These are phyloP conservation scores for Strigamia transsilvanica DNA, from an alignment of 2,888 invertebrate species.

Conservation along the genomic window DNA sequence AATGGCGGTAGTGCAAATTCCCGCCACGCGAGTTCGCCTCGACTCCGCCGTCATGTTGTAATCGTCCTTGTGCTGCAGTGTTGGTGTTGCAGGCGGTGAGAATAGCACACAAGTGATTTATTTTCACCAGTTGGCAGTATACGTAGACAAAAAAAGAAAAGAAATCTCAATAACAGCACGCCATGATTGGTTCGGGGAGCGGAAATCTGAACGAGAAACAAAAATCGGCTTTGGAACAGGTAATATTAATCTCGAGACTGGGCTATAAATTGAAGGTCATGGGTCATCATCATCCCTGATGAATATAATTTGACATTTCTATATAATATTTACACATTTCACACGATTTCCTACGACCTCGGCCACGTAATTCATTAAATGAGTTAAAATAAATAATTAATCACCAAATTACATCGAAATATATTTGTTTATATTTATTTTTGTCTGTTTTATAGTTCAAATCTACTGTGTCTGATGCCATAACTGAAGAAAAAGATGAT, in stretches of 20 bases:
- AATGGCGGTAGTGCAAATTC: background rate
- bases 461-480: background rate
- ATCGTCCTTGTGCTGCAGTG: background rate
- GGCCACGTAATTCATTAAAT: too few species aligned
- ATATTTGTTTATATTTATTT: background rate
- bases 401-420: too few species aligned
- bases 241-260: background rate
- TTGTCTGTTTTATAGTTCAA: constrained; percentile 26
- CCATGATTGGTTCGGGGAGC: background rate
- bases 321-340: background rate
- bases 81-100: background rate
- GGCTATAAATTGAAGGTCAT: background rate
- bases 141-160: too few species aligned
- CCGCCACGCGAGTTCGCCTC: background rate
- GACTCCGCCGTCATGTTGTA: background rate
- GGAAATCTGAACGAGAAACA: constrained; percentile 16
- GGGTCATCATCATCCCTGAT: background rate
- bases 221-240: constrained; percentile 27
- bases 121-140: background rate
- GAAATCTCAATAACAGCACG: background rate
- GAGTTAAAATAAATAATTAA: too few species aligned
- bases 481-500: constrained; percentile 5
- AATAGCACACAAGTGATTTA: background rate
- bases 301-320: background rate
- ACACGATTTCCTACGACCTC: too few species aligned